Evolutionary conservation across 2,888 invertebrate species (phyloP), one percentile per base, ranked within the genome.

Genomic region (Diaperis boleti): DNA sequence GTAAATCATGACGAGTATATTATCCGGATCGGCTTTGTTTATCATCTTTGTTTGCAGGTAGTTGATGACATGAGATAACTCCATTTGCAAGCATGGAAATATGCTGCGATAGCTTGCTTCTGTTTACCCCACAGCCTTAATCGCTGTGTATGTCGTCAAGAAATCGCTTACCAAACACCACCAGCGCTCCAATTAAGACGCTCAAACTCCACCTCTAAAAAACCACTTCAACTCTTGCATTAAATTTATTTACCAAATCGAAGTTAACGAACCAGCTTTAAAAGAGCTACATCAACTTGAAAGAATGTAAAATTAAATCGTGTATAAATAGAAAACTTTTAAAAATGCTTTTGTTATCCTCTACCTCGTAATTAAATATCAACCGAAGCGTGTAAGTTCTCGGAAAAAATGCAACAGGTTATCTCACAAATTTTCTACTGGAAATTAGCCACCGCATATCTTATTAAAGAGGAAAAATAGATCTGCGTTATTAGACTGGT

Each of bases 1-100:
- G 64, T 64, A 59, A 64, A 64, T 59, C 64, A 59, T 64, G 64
- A 59, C 55, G 49, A 47, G 55, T 59, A 49, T 64, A 59, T 55
- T 64, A 64, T 59, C 59, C 54, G 37, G 55, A 64, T 59, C 47
- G 55, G 64, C 64, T 64, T 64, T 64, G 57, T 62, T 62, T 62
- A 57, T 62, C 56, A 50, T 62, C 62, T 62, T 62, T 62, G 64
- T 64, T 64, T 64, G 64, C 64, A 64, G 59, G 64, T 64, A 59
- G 64, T 64, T 64, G 64, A 64, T 64, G 64, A 64, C 64, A 59
- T 44, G 59, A 64, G 64, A 64, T 64, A 64, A 64, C 64, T 64
- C 59, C 54, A 64, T 64, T 64, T 59, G 41, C 39, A 33, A 64
- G 59, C 59, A 42, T 11, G 49, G 55, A 64, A 59, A 63, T 63